Percentiles rank a stretch among this genome's conserved stretches.
Conservation (phyloP, 2,113 vertebrate species). For the Corythornis madagascariensis region DNA sequence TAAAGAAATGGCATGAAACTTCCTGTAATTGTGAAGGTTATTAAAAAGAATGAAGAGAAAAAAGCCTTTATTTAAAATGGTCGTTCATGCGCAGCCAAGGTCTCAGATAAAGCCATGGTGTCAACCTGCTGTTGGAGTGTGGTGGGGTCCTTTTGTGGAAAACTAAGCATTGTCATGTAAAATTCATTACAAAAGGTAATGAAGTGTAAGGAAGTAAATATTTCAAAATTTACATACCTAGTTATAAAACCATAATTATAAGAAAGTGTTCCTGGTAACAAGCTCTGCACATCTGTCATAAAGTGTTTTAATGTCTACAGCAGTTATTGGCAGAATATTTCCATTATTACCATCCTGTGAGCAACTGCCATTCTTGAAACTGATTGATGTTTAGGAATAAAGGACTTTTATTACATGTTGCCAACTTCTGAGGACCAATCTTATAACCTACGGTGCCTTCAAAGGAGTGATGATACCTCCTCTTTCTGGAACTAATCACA, state of each 20-base stretch:
- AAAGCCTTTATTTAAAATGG: neutral
- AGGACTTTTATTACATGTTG: slow-evolving; percentile 72
- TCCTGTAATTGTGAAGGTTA: neutral
- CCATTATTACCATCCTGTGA: slow-evolving; percentile 68
- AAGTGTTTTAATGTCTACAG: slow-evolving; percentile 48
- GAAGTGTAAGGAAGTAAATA: slow-evolving; percentile 56
- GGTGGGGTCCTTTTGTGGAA: neutral
- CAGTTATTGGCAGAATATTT: slow-evolving; percentile 68
- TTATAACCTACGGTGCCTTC: slow-evolving; percentile 58
- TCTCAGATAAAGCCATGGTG: neutral
- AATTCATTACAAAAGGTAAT: slow-evolving; percentile 5
- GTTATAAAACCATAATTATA: slow-evolving; percentile 67
- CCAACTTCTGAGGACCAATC: slow-evolving; percentile 65
- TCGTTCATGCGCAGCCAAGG: neutral
- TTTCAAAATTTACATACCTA: slow-evolving; percentile 58
- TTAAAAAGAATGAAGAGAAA: neutral
- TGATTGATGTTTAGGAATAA: slow-evolving; percentile 77
- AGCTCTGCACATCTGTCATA: slow-evolving; percentile 41
- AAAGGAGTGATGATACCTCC: slow-evolving; percentile 74
- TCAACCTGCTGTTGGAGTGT: neutral
- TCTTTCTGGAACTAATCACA: slow-evolving; percentile 74
- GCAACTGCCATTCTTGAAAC: slow-evolving; percentile 70
- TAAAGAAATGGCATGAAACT: neutral
- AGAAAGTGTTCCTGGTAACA: slow-evolving; percentile 50
- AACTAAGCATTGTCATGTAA: neutral